phyloP scores from a whole-genome alignment of 1,140 invertebrate species.

The Drosophila rhopaloa region DNA sequence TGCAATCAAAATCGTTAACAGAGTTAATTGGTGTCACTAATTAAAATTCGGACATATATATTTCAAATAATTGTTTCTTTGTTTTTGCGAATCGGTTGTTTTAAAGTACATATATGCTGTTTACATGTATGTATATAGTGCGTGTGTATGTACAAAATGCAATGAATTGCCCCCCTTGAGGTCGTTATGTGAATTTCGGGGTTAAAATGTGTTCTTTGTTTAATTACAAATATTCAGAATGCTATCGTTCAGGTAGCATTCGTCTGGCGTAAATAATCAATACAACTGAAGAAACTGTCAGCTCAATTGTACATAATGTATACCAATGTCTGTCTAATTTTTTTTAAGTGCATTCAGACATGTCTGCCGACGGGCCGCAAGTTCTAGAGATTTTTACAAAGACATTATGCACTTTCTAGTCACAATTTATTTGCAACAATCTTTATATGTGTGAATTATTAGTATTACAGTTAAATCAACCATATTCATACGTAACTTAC shows the following conservation, averaged over 20 bases:
- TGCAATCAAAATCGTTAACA: not conserved
- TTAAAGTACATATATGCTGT: slow-evolving; percentile 25
- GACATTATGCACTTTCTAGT: not conserved
- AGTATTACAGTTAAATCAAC: slow-evolving; percentile 9
- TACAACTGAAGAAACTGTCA: not conserved
- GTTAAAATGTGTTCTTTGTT: slow-evolving; percentile 24
- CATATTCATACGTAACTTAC: not conserved
- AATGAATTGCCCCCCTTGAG: slow-evolving; percentile 33
- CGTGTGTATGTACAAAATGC: slow-evolving; percentile 27
- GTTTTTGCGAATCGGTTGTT: slow-evolving; percentile 7
- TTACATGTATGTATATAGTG: slow-evolving; percentile 19
- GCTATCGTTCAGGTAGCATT: not conserved
- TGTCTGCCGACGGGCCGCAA: slow-evolving; percentile 18
- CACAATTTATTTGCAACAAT: not conserved
- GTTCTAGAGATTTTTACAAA: slow-evolving; percentile 11
- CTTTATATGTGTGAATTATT: not conserved
- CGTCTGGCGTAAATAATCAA: slow-evolving; percentile 12
- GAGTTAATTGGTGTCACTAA: not conserved
- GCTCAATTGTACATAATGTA: not conserved
- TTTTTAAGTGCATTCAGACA: slow-evolving; percentile 31
- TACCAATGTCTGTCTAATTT: slow-evolving; percentile 8
- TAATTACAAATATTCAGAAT: not conserved
- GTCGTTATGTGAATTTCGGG: slow-evolving; percentile 30
- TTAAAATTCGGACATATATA: too few species aligned
- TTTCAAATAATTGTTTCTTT: not conserved